Base-by-base conservation (phyloP, 2,113 vertebrate species). In the Solea solea region DNA sequence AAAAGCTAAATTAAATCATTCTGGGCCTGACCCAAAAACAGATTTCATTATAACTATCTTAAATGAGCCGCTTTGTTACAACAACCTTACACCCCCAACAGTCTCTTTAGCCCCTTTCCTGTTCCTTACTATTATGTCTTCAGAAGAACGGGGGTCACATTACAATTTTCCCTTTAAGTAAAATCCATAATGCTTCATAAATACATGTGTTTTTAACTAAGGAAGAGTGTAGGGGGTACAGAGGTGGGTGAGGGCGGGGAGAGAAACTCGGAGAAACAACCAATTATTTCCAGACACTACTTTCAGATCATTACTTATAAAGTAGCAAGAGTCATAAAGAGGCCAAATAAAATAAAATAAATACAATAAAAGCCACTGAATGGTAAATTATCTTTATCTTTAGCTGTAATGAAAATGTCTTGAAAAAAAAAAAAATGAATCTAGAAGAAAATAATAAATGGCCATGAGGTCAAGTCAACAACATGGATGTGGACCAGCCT, bases 41-140 rank as follows among this genome's bases (percentile, higher is more conserved):
- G 74, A 85, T 86, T 71, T 83, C 60, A 82, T 87, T 87, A 80
- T 61, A 84, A 74, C 76, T 74, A 80, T 80, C 79, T 80, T 90
- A 88, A 89, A 88, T 85, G 66, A 81, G 70, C 62, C 53, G 79
- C 87, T 90, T 90, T 90, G 83, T 88, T 83, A 60, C 51, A 45
- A 12, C 49, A 56, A 49, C 49, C 79, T 50, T 16, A 55, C 25
- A 66, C 73, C 55, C 76, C 75, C 75, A 81, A 66, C 64, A 67
- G 72, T 57, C 83, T 81, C 68, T 74, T 64, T 63, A 51, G 21
- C 73, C 65, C 64, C 13, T 8, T 82, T 83, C 80, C 80, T 75
- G 64, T 66, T 76, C 66, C 65, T 86, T 61, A 65, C 73, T 76
- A 62, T 80, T 73, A 71, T n/a, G 42, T 85, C 70, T 74, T 79